phyloP scores from a whole-genome alignment of 2,797 vertebrate genomes.

The Ctenopoma kingsleyae region DNA sequence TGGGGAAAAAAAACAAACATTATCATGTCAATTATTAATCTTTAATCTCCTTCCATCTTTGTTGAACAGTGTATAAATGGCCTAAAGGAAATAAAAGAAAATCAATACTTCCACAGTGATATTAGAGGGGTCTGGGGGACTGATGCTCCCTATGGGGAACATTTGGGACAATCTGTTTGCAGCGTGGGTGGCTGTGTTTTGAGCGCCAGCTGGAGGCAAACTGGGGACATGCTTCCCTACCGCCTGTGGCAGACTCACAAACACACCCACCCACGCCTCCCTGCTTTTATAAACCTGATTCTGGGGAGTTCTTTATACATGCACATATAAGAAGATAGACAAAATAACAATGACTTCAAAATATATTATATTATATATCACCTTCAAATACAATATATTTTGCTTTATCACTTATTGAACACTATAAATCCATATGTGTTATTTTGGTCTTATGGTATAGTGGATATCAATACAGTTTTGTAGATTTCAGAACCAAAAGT shows the following conservation, averaged over 20 bases:
- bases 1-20: neutral
- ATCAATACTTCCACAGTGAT: neutral
- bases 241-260: constrained; percentile 51
- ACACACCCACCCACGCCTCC: constrained; percentile 42
- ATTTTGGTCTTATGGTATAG: too few species aligned
- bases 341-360: neutral
- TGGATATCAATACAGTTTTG: too few species aligned
- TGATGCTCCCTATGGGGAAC: constrained; percentile 7
- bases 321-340: neutral
- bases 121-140: constrained; percentile 14
- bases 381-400: too few species aligned
- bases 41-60: neutral
- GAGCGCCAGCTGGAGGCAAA: constrained; percentile 74
- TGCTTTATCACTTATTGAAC: too few species aligned
- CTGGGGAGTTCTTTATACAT: neutral
- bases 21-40: neutral
- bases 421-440: too few species aligned
- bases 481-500: too few species aligned
- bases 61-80: neutral
- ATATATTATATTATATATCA: too few species aligned
- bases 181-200: constrained; percentile 57
- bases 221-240: constrained; percentile 54
- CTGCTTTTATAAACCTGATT: constrained; percentile 18
- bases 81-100: too few species aligned
- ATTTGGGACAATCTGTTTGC: constrained; percentile 21